These are phyloP conservation scores for Macrophya alboannulata DNA, from an alignment of 2,888 invertebrate species.

Conservation along the genomic window DNA sequence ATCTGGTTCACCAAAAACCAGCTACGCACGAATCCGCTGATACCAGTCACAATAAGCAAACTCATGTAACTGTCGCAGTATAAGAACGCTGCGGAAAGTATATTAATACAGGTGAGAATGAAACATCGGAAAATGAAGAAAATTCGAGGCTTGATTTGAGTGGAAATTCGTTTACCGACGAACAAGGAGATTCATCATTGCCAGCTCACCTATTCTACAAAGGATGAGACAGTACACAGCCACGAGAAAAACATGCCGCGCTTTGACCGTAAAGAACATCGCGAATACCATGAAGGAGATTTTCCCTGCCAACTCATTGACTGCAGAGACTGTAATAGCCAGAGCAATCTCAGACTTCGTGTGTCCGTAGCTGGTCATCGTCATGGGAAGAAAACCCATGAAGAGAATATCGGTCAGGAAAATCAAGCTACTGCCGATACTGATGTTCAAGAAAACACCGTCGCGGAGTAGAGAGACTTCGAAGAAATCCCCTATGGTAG, in stretches of 20 bases:
- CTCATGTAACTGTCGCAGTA: constrained; percentile 82
- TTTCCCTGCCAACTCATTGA: constrained; percentile 86
- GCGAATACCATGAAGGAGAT: constrained; percentile 85
- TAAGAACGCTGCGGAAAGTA: constrained; percentile 81
- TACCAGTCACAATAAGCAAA: constrained; percentile 83
- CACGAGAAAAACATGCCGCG: constrained; percentile 85
- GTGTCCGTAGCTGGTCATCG: constrained; percentile 83
- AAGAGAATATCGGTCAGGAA: constrained; percentile 88
- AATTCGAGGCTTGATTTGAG: not conserved
- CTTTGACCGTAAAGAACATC: constrained; percentile 83
- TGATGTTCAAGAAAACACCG: constrained; percentile 83
- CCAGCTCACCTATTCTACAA: constrained; percentile 85
- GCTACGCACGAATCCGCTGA: constrained; percentile 87
- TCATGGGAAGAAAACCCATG: constrained; percentile 86
- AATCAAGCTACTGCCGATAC: constrained; percentile 86
- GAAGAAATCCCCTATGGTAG: constrained; percentile 68
- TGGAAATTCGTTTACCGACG: not conserved
- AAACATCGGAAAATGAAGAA: not conserved
- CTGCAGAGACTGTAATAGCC: constrained; percentile 87
- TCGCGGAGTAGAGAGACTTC: constrained; percentile 76
- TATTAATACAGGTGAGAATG: not conserved
- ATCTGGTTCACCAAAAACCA: constrained; percentile 88
- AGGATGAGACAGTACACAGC: constrained; percentile 86
- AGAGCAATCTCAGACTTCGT: constrained; percentile 84
- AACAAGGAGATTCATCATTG: not conserved